These are phyloP conservation scores for Corythornis cristatus DNA, from an alignment of 2,113 vertebrate genomes.

Conservation along the genomic window DNA sequence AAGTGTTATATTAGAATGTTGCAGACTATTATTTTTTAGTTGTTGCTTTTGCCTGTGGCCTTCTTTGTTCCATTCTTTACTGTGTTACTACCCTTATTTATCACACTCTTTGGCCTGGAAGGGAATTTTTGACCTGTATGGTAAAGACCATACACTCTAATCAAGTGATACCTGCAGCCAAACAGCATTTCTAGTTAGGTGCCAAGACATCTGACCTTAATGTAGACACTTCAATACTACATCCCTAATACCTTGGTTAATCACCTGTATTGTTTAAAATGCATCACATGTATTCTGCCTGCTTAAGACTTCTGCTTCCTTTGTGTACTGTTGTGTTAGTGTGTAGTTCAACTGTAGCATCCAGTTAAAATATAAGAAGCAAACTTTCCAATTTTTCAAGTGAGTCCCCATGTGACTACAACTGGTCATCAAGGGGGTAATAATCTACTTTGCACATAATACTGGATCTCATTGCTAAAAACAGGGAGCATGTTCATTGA, in stretches of 20 bases:
- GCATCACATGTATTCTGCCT: background rate
- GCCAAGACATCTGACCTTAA: background rate
- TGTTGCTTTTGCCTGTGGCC: conserved; percentile 26
- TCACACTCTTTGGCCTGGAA: background rate
- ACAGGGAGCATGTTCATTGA: background rate
- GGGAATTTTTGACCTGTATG: background rate
- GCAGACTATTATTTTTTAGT: conserved; percentile 54
- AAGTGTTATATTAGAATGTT: conserved; percentile 11
- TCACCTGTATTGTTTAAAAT: background rate
- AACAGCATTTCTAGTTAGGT: background rate
- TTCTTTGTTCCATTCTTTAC: background rate
- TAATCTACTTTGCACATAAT: background rate
- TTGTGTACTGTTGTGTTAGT: background rate
- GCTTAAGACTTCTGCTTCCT: background rate
- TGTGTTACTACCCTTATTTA: background rate
- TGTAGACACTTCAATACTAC: background rate
- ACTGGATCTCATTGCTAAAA: background rate
- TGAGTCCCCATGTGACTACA: background rate
- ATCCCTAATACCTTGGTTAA: background rate
- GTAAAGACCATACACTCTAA: background rate
- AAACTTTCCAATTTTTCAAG: background rate
- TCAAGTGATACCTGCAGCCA: background rate
- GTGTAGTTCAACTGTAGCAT: background rate
- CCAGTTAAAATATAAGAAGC: background rate
- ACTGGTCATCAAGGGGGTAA: background rate